A percentile compares a stretch with the other conserved stretches of the same genome.
phyloP scores from a whole-genome alignment of 2,888 invertebrate genomes.

The Julus scanicus region DNA sequence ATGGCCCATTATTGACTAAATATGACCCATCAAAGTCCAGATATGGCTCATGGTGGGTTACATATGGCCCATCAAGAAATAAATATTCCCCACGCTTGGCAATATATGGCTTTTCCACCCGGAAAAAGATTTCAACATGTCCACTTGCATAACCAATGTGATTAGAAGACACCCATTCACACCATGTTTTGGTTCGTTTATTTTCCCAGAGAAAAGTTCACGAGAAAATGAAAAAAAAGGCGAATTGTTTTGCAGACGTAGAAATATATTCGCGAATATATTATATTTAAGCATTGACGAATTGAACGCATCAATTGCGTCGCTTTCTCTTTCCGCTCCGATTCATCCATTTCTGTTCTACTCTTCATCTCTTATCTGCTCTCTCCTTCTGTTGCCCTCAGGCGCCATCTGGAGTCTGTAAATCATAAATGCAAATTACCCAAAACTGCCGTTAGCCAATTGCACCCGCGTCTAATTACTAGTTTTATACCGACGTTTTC shows the following conservation, averaged over 20 bases:
- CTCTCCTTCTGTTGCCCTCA: conserved; percentile 2
- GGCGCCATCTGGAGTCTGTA: conserved; percentile 33
- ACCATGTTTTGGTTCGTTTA: neutral
- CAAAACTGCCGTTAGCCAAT: neutral
- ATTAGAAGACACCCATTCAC: neutral
- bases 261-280: neutral
- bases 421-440: conserved; percentile 23
- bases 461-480: conserved; percentile 8
- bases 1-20: no score
- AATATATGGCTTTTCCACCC: no score
- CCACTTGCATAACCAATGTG: no score
- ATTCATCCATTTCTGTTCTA: conserved; percentile 26
- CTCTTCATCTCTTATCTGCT: conserved; percentile 33
- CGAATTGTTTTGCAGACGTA: neutral
- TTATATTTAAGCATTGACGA: conserved; percentile 12
- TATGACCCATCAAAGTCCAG: no score
- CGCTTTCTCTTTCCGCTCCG: conserved; percentile 33
- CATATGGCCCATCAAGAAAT: no score
- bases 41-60: no score
- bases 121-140: no score
- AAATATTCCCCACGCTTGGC: no score
- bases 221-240: neutral
- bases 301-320: conserved; percentile 26
- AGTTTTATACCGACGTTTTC: conserved; percentile 1
- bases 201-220: neutral